These are phyloP conservation scores for Brenthis daphne DNA, from an alignment of 2,888 invertebrate genomes.

Conservation along the genomic window DNA sequence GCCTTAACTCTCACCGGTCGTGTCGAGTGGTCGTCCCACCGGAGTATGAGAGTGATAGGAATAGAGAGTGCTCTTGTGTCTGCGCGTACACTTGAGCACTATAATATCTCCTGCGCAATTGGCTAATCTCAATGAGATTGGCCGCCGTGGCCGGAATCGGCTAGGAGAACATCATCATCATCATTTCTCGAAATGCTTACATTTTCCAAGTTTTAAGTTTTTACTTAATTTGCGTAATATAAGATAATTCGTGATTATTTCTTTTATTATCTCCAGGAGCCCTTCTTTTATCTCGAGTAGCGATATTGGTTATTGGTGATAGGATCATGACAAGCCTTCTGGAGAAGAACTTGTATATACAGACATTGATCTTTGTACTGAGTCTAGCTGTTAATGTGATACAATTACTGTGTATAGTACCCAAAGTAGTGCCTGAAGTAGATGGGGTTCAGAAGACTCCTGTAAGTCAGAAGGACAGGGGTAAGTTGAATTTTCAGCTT, in stretches of 20 bases:
- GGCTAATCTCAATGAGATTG: too few relatives aligned
- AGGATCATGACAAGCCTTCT: conserved; percentile 14
- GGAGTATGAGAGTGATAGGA: too few relatives aligned
- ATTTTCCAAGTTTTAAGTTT: not conserved
- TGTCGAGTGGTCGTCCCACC: too few relatives aligned
- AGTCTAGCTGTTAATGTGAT: conserved; percentile 25
- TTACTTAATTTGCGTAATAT: not conserved
- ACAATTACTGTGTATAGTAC: conserved; percentile 31
- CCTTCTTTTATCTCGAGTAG: conserved; percentile 22
- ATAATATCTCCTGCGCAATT: too few relatives aligned
- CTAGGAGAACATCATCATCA: too few relatives aligned
- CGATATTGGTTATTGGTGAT: conserved; percentile 24
- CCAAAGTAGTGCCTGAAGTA: conserved; percentile 25
- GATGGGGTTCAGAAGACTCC: conserved; percentile 25
- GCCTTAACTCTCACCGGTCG: too few relatives aligned
- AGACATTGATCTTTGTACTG: conserved; percentile 16
- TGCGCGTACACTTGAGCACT: too few relatives aligned
- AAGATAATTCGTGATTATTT: not conserved
- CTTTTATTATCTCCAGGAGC: conserved; percentile 16
- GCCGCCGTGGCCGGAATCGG: too few relatives aligned
- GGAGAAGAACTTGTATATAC: conserved; percentile 25
- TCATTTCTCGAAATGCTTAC: too few relatives aligned
- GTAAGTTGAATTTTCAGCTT: conserved; percentile 21
- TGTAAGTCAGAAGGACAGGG: conserved; percentile 23
- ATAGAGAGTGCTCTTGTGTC: too few relatives aligned